A percentile compares a stretch with the other conserved stretches of the same genome.
These are phyloP conservation scores for Drosophila setifemur DNA, from an alignment of 1,140 invertebrate species.

Conservation along the genomic window DNA sequence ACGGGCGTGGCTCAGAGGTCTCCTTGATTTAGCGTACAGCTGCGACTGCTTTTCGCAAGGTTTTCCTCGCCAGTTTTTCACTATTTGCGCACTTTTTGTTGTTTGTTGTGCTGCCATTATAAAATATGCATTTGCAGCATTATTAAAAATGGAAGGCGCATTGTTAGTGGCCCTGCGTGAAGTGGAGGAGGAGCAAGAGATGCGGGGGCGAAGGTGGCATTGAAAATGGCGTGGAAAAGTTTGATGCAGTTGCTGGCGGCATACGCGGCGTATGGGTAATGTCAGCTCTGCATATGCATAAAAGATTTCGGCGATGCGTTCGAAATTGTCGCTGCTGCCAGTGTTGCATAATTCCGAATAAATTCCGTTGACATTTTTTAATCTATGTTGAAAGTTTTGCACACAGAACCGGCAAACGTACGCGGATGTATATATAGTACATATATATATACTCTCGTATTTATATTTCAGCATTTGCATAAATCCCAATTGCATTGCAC, in stretches of 20 bases:
- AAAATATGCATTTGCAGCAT: slow-evolving; percentile 70
- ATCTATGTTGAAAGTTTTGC: slow-evolving; percentile 72
- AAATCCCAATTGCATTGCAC: slow-evolving; percentile 79
- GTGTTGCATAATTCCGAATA: slow-evolving; percentile 72
- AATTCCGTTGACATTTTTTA: slow-evolving; percentile 76
- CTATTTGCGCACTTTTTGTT: slow-evolving; percentile 35
- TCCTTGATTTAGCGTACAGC: slow-evolving; percentile 66
- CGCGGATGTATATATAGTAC: neutral
- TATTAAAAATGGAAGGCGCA: slow-evolving; percentile 64
- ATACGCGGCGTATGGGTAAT: slow-evolving; percentile 65
- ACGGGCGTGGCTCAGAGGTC: slow-evolving; percentile 19
- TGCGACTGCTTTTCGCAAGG: slow-evolving; percentile 44
- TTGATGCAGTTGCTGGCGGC: slow-evolving; percentile 25
- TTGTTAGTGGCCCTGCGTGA: slow-evolving; percentile 27
- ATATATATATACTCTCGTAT: slow-evolving; percentile 26
- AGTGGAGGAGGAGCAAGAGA: too few relatives aligned
- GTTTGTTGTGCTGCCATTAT: slow-evolving; percentile 44
- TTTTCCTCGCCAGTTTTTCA: slow-evolving; percentile 31
- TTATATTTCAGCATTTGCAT: slow-evolving; percentile 74
- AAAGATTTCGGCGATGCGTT: slow-evolving; percentile 43
- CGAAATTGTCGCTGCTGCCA: slow-evolving; percentile 21
- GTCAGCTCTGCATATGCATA: slow-evolving; percentile 72
- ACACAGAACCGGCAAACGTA: neutral
- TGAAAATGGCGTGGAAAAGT: slow-evolving; percentile 49
- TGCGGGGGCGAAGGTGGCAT: slow-evolving; percentile 44